Percentiles rank a stretch among this genome's conserved stretches.
phyloP scores from a whole-genome alignment of 2,888 invertebrate genomes.

The Tipula unca region DNA sequence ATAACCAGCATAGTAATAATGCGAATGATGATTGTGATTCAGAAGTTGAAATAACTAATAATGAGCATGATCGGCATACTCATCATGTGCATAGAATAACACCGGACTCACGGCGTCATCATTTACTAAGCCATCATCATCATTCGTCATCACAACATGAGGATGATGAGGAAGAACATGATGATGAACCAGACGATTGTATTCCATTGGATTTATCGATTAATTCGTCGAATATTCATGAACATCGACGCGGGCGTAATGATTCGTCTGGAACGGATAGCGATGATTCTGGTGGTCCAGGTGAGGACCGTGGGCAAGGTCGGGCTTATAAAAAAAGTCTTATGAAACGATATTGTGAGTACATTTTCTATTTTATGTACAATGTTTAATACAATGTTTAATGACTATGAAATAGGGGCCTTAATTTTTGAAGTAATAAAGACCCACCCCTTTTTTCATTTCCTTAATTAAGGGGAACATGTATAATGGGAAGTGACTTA shows the following conservation, averaged over 20 bases:
- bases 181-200: constrained; percentile 46
- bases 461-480: neutral
- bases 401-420: neutral
- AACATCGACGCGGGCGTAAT: constrained; percentile 43
- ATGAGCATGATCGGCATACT: neutral
- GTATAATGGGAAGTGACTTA: neutral
- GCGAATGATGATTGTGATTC: neutral
- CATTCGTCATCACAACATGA: neutral
- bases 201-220: constrained; percentile 74
- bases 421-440: neutral
- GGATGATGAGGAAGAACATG: constrained; percentile 22
- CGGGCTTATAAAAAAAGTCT: constrained; percentile 83
- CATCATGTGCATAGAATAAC: neutral
- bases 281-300: constrained; percentile 64
- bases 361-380: neutral
- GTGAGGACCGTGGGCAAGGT: constrained; percentile 41
- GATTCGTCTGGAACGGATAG: constrained; percentile 74
- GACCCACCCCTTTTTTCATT: neutral
- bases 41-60: neutral
- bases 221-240: constrained; percentile 33
- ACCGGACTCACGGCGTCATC: neutral
- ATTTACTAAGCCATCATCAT: neutral
- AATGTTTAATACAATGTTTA: neutral
- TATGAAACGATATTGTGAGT: constrained; percentile 93
- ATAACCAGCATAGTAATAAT: neutral